A percentile compares a stretch with the other conserved stretches of the same genome.
phyloP scores from a whole-genome alignment of 2,888 invertebrate species.

The Cartodere bifasciata region DNA sequence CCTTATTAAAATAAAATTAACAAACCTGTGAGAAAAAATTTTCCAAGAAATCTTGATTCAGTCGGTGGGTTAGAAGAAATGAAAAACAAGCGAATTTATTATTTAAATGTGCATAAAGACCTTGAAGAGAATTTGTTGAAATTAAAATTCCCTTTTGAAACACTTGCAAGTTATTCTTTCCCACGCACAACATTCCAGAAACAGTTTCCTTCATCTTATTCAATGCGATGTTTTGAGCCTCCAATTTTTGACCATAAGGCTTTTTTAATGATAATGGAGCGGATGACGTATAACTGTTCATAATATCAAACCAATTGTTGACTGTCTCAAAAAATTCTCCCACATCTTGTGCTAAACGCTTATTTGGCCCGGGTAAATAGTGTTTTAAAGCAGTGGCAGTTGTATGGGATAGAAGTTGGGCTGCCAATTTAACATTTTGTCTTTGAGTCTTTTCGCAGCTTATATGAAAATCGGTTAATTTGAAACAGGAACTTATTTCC shows the following conservation, averaged over 20 bases:
- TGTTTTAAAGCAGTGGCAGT: conserved; percentile 3
- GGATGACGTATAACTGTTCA: conserved; percentile 11
- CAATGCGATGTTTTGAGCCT: conserved; percentile 11
- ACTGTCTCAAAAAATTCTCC: conserved; percentile 11
- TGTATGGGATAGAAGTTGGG: background rate
- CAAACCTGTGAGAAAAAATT: conserved; percentile 11
- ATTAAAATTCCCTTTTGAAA: conserved; percentile 16
- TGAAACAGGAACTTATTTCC: background rate
- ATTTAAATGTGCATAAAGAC: conserved; percentile 10
- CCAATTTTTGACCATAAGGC: conserved; percentile 12
- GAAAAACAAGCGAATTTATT: conserved; percentile 9
- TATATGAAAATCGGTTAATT: background rate
- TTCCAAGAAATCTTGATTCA: conserved; percentile 16
- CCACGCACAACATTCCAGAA: conserved; percentile 9
- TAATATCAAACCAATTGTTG: conserved; percentile 13
- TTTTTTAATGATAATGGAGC: conserved; percentile 9
- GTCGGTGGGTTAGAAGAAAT: conserved; percentile 13
- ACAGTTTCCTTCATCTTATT: conserved; percentile 11
- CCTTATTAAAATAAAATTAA: conserved; percentile 2
- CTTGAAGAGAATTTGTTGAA: conserved; percentile 12
- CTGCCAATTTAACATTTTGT: conserved; percentile 1
- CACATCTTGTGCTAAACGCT: no score
- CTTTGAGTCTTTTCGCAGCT: background rate
- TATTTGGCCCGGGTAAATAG: conserved; percentile 5
- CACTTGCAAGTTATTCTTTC: conserved; percentile 11